Percentiles rank a stretch among this genome's conserved stretches.
These are phyloP conservation scores for Siniperca scherzeri DNA, from an alignment of 2,797 vertebrate species.

Conservation along the genomic window DNA sequence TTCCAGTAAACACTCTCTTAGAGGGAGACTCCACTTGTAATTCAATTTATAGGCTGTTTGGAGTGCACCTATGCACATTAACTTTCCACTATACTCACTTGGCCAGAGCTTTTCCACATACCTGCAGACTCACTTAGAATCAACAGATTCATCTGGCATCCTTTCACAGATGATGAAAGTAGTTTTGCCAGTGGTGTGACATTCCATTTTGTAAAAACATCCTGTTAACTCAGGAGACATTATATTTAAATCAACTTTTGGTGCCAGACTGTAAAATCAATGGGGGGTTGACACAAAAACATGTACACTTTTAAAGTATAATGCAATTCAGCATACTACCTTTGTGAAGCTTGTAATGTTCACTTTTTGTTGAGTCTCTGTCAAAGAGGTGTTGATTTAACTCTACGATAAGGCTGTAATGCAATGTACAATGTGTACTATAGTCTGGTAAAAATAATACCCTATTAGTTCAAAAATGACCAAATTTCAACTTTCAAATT, in stretches of 20 bases:
- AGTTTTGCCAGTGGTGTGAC: constrained; percentile 40
- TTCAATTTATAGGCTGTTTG: constrained; percentile 75
- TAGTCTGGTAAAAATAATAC: constrained; percentile 15
- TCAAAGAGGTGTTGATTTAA: constrained; percentile 13
- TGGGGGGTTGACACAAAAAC: constrained; percentile 14
- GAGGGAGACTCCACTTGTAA: constrained; percentile 75
- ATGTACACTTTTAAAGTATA: constrained; percentile 15
- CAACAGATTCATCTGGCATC: constrained; percentile 38
- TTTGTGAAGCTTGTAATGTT: constrained; percentile 20
- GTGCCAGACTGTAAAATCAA: constrained; percentile 27
- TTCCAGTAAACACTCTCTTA: constrained; percentile 79
- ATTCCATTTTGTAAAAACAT: constrained; percentile 65
- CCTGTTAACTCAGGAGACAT: constrained; percentile 40
- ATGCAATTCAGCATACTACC: constrained; percentile 10
- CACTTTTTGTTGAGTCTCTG: neutral
- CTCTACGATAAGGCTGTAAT: constrained; percentile 7
- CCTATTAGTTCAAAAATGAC: constrained; percentile 17
- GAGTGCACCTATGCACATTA: constrained; percentile 73
- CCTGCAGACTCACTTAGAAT: constrained; percentile 59
- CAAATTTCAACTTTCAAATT: neutral
- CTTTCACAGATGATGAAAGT: constrained; percentile 25
- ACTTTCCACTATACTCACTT: constrained; percentile 49
- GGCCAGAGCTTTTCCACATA: constrained; percentile 54
- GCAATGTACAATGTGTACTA: constrained; percentile 1
- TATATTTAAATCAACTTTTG: constrained; percentile 16